phyloP scores from a whole-genome alignment of 2,797 vertebrate genomes.

The Periophthalmus magnuspinnatus region DNA sequence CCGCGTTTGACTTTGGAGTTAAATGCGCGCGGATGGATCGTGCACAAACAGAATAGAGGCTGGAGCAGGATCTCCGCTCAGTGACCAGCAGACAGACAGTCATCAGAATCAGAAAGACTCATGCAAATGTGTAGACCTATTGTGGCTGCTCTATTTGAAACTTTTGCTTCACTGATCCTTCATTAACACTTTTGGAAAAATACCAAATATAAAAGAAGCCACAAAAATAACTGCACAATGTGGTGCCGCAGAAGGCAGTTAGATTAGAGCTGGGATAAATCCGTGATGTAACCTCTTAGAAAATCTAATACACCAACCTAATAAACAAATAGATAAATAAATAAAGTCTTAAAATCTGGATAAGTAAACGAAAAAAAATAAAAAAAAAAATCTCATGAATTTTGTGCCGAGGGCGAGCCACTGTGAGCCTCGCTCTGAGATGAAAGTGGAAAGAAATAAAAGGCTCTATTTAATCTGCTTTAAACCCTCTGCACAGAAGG shows the following conservation, averaged over 20 bases:
- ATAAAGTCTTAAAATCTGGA: constrained; percentile 79
- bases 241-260: constrained; percentile 30
- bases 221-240: constrained; percentile 40
- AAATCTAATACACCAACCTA: constrained; percentile 63
- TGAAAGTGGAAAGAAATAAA: constrained; percentile 99
- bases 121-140: constrained; percentile 12
- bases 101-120: constrained; percentile 8
- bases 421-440: constrained; percentile 93
- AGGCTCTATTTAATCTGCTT: constrained; percentile 98
- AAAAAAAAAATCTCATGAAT: constrained; percentile 83
- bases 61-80: constrained; percentile 5
- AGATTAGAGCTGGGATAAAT: constrained; percentile 69
- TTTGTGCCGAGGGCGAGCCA: constrained; percentile 89
- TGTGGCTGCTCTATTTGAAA: not conserved
- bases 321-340: constrained; percentile 82
- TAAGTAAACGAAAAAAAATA: constrained; percentile 72
- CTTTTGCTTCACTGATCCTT: constrained; percentile 16
- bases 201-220: constrained; percentile 5
- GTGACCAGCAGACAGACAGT: constrained; percentile 13
- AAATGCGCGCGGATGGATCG: constrained; percentile 2
- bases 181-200: constrained; percentile 16
- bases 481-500: constrained; percentile 94
- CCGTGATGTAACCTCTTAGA: constrained; percentile 61
- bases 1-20: constrained; percentile 27
- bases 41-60: constrained; percentile 9